phyloP scores from a whole-genome alignment of 1,140 invertebrate species.

The Calliphora vicina region DNA sequence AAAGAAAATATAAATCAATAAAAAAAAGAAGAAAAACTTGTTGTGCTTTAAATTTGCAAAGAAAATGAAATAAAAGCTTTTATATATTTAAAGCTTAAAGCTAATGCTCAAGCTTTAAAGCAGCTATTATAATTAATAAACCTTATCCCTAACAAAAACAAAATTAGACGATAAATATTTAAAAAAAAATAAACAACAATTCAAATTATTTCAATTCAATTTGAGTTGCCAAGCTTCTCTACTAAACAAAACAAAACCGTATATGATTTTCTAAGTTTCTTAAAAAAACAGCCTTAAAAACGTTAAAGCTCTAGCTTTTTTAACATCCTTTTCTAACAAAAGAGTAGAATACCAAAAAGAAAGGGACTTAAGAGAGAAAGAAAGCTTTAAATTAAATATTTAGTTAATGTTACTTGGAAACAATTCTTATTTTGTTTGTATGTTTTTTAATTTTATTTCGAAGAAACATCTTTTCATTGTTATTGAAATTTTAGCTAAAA shows the following conservation, averaged over 20 bases:
- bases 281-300: constrained; percentile 13
- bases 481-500: neutral
- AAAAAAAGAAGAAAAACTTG: constrained; percentile 23
- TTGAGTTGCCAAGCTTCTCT: constrained; percentile 16
- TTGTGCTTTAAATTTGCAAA: neutral
- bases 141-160: neutral
- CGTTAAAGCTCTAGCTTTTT: neutral
- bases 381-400: neutral
- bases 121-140: neutral
- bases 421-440: neutral
- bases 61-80: constrained; percentile 17
- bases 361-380: neutral
- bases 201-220: constrained; percentile 8
- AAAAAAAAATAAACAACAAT: neutral
- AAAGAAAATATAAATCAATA: constrained; percentile 1
- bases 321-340: neutral
- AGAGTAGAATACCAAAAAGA: too few relatives aligned
- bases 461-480: neutral
- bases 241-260: constrained; percentile 38
- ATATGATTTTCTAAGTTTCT: constrained; percentile 12
- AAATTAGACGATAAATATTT: neutral
- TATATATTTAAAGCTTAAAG: constrained; percentile 27
- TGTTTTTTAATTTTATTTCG: neutral
- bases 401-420: neutral
- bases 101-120: constrained; percentile 27